These are phyloP conservation scores for Agrotis segetum DNA, from an alignment of 2,888 invertebrate genomes.

Conservation along the genomic window DNA sequence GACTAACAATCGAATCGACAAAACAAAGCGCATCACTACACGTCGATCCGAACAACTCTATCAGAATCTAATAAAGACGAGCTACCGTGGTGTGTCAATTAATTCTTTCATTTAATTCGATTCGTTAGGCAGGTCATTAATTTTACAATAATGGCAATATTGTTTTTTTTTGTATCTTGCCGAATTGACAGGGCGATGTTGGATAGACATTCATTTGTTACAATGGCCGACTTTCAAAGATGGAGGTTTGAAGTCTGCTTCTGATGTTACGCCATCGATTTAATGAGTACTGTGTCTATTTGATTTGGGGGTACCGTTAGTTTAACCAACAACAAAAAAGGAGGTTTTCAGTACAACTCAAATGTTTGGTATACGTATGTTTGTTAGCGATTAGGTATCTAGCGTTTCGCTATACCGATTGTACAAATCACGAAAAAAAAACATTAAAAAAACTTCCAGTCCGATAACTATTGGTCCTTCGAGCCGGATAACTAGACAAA, in stretches of 20 bases:
- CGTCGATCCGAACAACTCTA: constrained; percentile 75
- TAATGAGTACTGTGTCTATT: constrained; percentile 30
- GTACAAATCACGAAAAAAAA: no score
- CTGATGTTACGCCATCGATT: constrained; percentile 15
- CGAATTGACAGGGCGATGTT: constrained; percentile 47
- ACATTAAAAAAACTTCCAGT: not conserved
- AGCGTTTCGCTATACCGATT: no score
- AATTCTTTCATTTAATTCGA: constrained; percentile 55
- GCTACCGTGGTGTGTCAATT: constrained; percentile 59
- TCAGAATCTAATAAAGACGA: constrained; percentile 71
- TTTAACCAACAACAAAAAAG: not conserved
- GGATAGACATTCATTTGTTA: constrained; percentile 31
- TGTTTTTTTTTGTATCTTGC: constrained; percentile 30
- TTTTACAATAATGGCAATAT: constrained; percentile 52
- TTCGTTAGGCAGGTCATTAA: constrained; percentile 61
- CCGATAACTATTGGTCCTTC: constrained; percentile 1
- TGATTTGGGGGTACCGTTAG: not conserved
- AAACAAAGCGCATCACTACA: constrained; percentile 67
- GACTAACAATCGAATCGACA: constrained; percentile 40
- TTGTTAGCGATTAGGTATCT: no score
- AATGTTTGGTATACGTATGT: no score
- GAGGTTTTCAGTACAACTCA: no score
- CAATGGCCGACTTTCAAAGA: constrained; percentile 36
- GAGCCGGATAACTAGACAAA: not conserved
- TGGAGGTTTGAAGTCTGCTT: constrained; percentile 34